Conservation (phyloP, 2,888 invertebrate species). For the Magallana nippona region DNA sequence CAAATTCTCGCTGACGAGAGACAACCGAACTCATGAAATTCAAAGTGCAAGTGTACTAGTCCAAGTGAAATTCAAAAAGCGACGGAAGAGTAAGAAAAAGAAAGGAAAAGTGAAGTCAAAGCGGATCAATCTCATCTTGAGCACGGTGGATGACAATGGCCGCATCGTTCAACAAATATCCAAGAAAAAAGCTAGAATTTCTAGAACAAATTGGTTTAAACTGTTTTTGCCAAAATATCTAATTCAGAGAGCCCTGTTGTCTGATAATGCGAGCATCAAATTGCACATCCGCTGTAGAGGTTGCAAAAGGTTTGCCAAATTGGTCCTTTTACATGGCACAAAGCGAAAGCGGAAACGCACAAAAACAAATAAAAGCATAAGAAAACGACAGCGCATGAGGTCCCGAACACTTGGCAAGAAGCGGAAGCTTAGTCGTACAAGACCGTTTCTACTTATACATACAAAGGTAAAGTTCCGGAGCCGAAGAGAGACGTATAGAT, state of each 20-base stretch:
- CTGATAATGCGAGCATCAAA: conserved; percentile 34
- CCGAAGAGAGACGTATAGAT: conserved; percentile 35
- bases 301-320: conserved; percentile 39
- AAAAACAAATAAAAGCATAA: background rate
- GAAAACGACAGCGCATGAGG: background rate
- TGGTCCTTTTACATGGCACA: conserved; percentile 47
- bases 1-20: conserved; percentile 53
- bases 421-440: conserved; percentile 30
- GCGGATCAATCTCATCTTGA: conserved; percentile 39
- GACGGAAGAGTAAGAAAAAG: background rate
- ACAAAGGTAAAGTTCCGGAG: conserved; percentile 46
- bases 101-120: conserved; percentile 12
- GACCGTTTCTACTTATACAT: conserved; percentile 48
- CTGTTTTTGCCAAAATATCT: conserved; percentile 37
- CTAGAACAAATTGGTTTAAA: conserved; percentile 49
- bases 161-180: conserved; percentile 13
- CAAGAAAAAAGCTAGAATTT: conserved; percentile 25
- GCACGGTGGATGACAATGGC: conserved; percentile 38
- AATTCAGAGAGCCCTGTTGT: conserved; percentile 36
- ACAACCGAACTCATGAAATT: conserved; percentile 50
- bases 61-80: conserved; percentile 55
- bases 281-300: conserved; percentile 43
- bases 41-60: conserved; percentile 59
- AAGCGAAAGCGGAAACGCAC: conserved; percentile 26
- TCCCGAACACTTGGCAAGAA: background rate